These are phyloP conservation scores for Lutjanus campechanus DNA, from an alignment of 2,797 vertebrate species.

Conservation along the genomic window DNA sequence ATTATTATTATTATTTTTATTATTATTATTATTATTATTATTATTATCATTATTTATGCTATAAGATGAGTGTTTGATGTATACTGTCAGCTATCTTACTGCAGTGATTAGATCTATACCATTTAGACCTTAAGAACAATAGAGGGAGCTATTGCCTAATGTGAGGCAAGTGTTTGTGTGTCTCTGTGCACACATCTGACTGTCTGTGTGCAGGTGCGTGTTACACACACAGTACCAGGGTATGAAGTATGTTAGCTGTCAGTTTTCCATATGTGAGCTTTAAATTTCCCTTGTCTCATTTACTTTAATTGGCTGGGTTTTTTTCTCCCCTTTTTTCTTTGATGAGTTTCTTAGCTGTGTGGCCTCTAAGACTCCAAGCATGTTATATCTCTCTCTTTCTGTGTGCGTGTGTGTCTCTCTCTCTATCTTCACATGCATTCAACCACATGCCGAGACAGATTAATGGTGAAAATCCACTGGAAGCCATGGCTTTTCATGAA, in stretches of 20 bases:
- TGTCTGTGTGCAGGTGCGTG: constrained; percentile 1
- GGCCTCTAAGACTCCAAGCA: not conserved
- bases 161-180: not conserved
- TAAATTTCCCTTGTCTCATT: constrained; percentile 10
- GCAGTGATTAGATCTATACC: not conserved
- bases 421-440: not conserved
- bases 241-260: constrained; percentile 22
- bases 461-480: constrained; percentile 30
- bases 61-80: not conserved
- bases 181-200: not conserved
- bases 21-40: no score
- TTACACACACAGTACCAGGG: not conserved
- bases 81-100: not conserved
- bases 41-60: not conserved
- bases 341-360: constrained; percentile 5
- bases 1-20: no score
- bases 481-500: constrained; percentile 34
- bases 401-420: not conserved
- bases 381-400: not conserved
- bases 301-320: constrained; percentile 12
- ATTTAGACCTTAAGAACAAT: constrained; percentile 37
- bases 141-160: constrained; percentile 69
- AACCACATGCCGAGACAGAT: constrained; percentile 10
- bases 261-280: constrained; percentile 8
- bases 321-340: not conserved